Base-by-base conservation (phyloP, 2,113 vertebrate species). In the Pongo abelii region DNA sequence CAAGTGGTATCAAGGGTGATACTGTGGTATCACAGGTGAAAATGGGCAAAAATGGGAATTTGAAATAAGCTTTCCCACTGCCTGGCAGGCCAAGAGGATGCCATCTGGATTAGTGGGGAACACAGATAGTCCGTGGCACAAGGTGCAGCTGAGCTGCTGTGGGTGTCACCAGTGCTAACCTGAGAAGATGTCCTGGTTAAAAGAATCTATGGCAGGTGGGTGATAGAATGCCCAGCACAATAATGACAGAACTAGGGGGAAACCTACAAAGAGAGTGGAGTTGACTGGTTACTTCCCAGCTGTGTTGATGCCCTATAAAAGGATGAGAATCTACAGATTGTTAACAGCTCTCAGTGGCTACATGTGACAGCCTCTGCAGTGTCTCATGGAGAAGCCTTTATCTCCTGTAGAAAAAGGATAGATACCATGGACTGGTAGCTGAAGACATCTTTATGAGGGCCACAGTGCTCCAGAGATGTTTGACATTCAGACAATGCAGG, bases 391-490 rank as follows among this genome's bases (percentile, higher is more conserved):
- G 4, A 35, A 17, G 20, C 2, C 4, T 81, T 79, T 20, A 35
- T 35, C 5, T n/a, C 9, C 50, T 12, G 2, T 0, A n/a, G 50
- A 0, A 6, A 46, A 52, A n/a, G 30, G 77, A 25, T 17, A 35
- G 50, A 23, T 3, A 55, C 50, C 13, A 18, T 8, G 50, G 20
- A n/a, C 22, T 55, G 3, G 35, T 0, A 14, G 35, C 32, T 80
- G 78, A n/a, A n/a, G 2, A 79, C 48, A 20, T n/a, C 50, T n/a
- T n/a, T 57, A 6, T 9, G 18, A 57, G 50, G 6, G 3, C 4
- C 35, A 7, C 35, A 57, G 50, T 25, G 14, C 35, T 38, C 18
- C 50, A 81, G 35, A 57, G 20, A 38, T 6, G 1, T 25, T 0
- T 80, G 48, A 35, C 32, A 17, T 50, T 22, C 78, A 23, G 72